A percentile compares a stretch with the other conserved stretches of the same genome.
phyloP scores from a whole-genome alignment of 2,113 vertebrate genomes.

The Petrocephalus microphthalmus region DNA sequence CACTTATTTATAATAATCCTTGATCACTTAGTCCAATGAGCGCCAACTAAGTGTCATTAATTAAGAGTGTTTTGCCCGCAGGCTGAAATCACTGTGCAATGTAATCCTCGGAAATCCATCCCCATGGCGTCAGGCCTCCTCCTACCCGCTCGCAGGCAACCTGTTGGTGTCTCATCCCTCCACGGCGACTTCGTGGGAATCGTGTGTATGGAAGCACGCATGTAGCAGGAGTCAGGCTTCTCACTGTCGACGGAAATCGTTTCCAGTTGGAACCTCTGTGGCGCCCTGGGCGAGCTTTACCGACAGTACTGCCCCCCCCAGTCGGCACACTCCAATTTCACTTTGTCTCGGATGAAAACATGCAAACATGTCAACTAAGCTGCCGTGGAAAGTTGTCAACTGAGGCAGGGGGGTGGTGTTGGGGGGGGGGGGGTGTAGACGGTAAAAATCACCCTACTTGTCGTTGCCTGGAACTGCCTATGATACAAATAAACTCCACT shows the following conservation, averaged over 20 bases:
- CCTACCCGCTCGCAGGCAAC: not conserved
- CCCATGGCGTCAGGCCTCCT: not conserved
- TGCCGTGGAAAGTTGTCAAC: not conserved
- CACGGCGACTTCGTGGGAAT: not conserved
- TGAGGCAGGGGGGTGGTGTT: not conserved
- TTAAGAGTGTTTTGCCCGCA: not conserved
- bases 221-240: not conserved
- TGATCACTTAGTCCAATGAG: conserved; percentile 11
- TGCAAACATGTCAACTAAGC: conserved; percentile 1
- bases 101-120: not conserved
- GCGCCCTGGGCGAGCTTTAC: not conserved
- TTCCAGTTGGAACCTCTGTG: not conserved
- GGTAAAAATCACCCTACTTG: not conserved
- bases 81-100: not conserved
- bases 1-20: conserved; percentile 10
- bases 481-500: not conserved
- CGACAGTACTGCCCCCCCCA: not conserved
- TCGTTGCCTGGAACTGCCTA: not conserved
- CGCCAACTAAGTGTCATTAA: conserved; percentile 10
- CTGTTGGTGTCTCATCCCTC: not conserved
- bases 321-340: not conserved
- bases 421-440: not conserved
- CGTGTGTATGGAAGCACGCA: not conserved
- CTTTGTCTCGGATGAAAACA: not conserved
- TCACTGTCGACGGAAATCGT: not conserved